Conservation (phyloP, 2,797 vertebrate species). For the Crypturellus tataupa region DNA sequence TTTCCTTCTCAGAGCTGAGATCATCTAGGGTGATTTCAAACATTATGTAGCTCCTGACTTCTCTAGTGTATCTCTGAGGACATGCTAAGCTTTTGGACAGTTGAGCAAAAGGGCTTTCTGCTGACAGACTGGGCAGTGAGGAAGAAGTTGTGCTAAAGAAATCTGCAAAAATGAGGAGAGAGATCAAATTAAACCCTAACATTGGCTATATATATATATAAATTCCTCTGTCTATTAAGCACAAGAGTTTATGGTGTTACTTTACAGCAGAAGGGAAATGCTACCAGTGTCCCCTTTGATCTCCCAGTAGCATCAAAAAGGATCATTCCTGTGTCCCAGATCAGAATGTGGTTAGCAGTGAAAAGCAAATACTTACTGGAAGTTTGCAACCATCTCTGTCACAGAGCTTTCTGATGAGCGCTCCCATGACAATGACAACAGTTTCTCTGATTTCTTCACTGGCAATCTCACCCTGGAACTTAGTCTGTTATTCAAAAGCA, state of each 20-base stretch:
- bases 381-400: constrained; percentile 89
- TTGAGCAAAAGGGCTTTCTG: not conserved
- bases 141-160: not conserved
- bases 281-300: not conserved
- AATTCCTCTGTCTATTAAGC: not conserved
- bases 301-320: not conserved
- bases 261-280: not conserved
- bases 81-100: not conserved
- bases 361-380: constrained; percentile 84
- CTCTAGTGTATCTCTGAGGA: not conserved
- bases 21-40: not conserved
- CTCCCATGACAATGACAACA: constrained; percentile 92
- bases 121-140: not conserved
- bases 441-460: constrained; percentile 93
- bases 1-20: not conserved
- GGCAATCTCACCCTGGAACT: constrained; percentile 88
- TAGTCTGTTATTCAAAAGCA: constrained; percentile 82
- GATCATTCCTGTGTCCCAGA: not conserved
- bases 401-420: constrained; percentile 91
- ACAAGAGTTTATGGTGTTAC: not conserved
- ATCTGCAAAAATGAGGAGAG: not conserved
- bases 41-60: not conserved
- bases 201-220: not conserved
- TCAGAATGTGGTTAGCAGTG: not conserved
- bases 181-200: not conserved